These are phyloP conservation scores for Mystacides longicornis DNA, from an alignment of 2,888 invertebrate genomes.

Conservation along the genomic window DNA sequence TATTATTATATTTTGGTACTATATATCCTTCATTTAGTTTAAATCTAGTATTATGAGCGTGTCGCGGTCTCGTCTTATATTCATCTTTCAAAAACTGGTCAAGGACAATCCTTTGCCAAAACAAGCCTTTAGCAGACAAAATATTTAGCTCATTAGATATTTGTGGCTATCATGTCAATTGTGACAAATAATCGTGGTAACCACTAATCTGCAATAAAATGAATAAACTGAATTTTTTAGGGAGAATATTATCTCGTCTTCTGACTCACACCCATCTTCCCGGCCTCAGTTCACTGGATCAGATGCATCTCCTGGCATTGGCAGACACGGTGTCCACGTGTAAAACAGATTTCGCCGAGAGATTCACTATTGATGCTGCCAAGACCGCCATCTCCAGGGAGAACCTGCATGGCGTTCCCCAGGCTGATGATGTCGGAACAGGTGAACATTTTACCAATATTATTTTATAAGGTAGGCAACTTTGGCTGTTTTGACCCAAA, in stretches of 20 bases:
- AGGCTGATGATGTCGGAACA: conserved; percentile 49
- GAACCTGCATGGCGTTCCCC: conserved; percentile 49
- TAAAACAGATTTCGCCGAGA: conserved; percentile 79
- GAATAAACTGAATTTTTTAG: conserved; percentile 38
- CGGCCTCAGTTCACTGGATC: conserved; percentile 91
- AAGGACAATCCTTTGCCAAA: too few relatives aligned
- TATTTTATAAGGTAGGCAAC: neutral
- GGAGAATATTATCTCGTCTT: conserved; percentile 76
- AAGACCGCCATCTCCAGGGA: conserved; percentile 61
- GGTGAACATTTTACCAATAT: conserved; percentile 24
- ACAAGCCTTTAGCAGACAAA: too few relatives aligned
- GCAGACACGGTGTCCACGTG: conserved; percentile 97
- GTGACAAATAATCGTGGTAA: too few relatives aligned
- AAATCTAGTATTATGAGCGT: too few relatives aligned
- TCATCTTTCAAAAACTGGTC: too few relatives aligned
- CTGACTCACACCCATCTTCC: conserved; percentile 93
- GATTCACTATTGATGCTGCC: conserved; percentile 60
- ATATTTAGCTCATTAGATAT: too few relatives aligned
- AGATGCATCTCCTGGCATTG: conserved; percentile 98
- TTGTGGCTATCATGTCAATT: too few relatives aligned
- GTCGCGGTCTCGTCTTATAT: too few relatives aligned
- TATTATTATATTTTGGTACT: too few relatives aligned
- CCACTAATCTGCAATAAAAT: too few relatives aligned
- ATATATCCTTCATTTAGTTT: too few relatives aligned
- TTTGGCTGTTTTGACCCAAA: neutral